Evolutionary conservation across 2,888 invertebrate species (phyloP).

Genomic region (Brachynemurus nebulosus): DNA sequence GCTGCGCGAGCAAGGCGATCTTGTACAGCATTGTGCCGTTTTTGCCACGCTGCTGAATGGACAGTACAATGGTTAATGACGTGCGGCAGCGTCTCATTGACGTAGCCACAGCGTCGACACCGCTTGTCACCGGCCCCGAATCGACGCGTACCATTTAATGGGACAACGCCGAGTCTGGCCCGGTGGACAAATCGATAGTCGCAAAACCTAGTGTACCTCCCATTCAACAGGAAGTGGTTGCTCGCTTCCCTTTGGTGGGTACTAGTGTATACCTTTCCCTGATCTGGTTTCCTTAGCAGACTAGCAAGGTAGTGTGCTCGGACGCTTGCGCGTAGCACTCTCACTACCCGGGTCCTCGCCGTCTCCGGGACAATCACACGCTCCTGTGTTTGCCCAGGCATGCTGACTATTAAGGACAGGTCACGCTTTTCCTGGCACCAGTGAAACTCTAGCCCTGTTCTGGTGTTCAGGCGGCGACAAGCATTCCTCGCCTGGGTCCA

Average conservation of each 20-base stretch:
- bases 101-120: constrained; percentile 21
- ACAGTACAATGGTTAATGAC: constrained; percentile 25
- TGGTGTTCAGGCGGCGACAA: constrained; percentile 11
- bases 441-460: constrained; percentile 16
- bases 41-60: constrained; percentile 22
- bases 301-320: constrained; percentile 3
- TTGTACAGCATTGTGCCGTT: constrained; percentile 20
- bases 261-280: constrained; percentile 21
- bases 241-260: constrained; percentile 12
- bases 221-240: constrained; percentile 23
- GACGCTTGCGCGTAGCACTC: constrained; percentile 5
- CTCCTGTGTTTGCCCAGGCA: constrained; percentile 13
- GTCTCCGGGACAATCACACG: constrained; percentile 12
- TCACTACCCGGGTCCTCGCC: constrained; percentile 4
- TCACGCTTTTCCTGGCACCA: constrained; percentile 13
- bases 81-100: constrained; percentile 25
- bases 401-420: constrained; percentile 9
- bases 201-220: constrained; percentile 23
- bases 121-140: constrained; percentile 10
- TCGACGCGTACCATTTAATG: constrained; percentile 13
- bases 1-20: constrained; percentile 16
- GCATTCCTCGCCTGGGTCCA: constrained; percentile 20
- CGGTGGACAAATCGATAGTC: constrained; percentile 30
- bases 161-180: constrained; percentile 20
- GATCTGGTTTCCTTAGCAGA: constrained; percentile 17